A percentile compares a stretch with the other conserved stretches of the same genome.
Evolutionary conservation across 23 tunicate species (phyloP).

Genomic region (Halocynthia roretzi): DNA sequence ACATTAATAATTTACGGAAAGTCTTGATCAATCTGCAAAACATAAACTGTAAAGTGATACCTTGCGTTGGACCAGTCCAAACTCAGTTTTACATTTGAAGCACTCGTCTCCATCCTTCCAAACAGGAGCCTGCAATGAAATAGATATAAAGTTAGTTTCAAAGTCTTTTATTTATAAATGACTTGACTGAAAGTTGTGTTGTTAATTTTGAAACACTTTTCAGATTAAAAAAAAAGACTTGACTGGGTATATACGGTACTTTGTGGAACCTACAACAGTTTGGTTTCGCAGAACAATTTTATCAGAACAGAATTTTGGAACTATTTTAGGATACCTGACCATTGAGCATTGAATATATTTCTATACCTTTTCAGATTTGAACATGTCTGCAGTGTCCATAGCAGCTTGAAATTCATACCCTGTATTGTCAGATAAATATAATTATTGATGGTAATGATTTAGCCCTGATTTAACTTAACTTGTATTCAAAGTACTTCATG

Average conservation of each 20-base stretch:
- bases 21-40: background rate
- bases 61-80: constrained; percentile 75
- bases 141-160: background rate
- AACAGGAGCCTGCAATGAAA: constrained; percentile 62
- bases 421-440: constrained; percentile 9
- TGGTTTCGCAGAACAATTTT: too few relatives aligned
- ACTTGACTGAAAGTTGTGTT: too few relatives aligned
- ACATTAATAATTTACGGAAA: too few relatives aligned
- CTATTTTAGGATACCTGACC: background rate
- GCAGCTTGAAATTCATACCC: constrained; percentile 86
- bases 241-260: too few relatives aligned
- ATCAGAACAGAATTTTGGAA: background rate
- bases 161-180: too few relatives aligned
- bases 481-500: too few relatives aligned
- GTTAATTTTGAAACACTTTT: background rate
- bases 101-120: constrained; percentile 99
- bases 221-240: background rate
- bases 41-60: constrained; percentile 12
- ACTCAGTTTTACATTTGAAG: constrained; percentile 70
- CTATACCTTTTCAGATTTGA: constrained; percentile 67
- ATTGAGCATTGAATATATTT: too few relatives aligned
- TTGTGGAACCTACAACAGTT: too few relatives aligned
- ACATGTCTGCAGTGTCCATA: constrained; percentile 59
- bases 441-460: too few relatives aligned
- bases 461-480: too few relatives aligned